Base-by-base conservation (phyloP, 2,113 vertebrate species). In the Merops nubicus region DNA sequence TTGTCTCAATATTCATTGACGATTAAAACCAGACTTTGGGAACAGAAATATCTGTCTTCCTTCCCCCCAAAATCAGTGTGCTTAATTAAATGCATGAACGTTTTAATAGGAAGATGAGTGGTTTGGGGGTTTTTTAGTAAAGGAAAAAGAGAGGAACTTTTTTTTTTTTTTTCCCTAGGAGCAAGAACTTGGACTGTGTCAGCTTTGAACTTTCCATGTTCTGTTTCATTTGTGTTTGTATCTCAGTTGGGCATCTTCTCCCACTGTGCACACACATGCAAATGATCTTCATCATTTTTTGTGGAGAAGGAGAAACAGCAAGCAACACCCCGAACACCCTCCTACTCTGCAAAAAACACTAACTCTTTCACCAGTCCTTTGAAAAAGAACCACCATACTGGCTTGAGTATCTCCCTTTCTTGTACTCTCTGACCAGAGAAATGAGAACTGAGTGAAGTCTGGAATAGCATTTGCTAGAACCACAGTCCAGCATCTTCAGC, bases 1-100 rank as follows among this genome's bases (percentile, higher is more conserved):
- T 64, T 51, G 74, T 79, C 83, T 88, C 85, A 97, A 95, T 84
- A 96, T 88, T 63, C 45, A 47, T n/a, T 62, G 72, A 51, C 95
- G 88, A 95, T 96, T 94, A 87, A 93, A 97, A 89, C n/a, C 91
- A 91, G 75, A 54, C 83, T 73, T 70, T 77, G 62, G 74, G 85
- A 80, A 88, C 50, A 84, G 62, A 75, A 76, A 26, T 56, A 43
- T 93, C 36, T n/a, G n/a, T 80, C 40, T 82, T 33, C 42, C 59
- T 73, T 53, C 50, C 56, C 48, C 68, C 47, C 54, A 19, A 17
- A 59, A 89, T 53, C 47, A 80, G 29, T 15, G 13, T 73, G n/a
- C 38, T 50, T 70, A 81, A 82, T 82, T 80, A 72, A 85, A 79
- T 22, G 11, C 18, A 63, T 19, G 26, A 19, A 59, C 59, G 78